Base-by-base conservation (phyloP, 1,140 invertebrate species). In the Caerostris extrusa region DNA sequence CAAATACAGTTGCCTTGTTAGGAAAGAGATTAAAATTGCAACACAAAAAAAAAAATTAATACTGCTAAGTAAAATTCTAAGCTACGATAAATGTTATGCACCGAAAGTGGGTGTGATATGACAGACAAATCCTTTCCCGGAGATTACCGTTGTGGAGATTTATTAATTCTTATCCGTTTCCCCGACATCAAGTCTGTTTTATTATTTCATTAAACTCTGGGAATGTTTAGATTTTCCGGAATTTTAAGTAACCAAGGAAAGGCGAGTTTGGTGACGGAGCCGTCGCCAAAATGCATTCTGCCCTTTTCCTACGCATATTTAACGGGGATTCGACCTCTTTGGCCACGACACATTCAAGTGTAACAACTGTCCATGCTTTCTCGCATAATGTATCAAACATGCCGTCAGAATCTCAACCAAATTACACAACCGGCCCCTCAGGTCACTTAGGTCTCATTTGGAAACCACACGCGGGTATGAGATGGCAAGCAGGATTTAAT, bases 221-320 rank as follows among this genome's bases (percentile, higher is more conserved):
- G 53, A 83, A 83, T 83, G 57, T 83, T 83, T 57, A 83, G 82
- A 83, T 83, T 57, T n/a, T 14, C n/a, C 3, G 82, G 82, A 83
- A 83, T 83, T 83, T 83, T 57, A 83, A 83, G 71, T 77, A 53
- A 19, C 71, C 34, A 19, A 77, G 34, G 34, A 34, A 34, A 77
- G 50, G 7, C 19, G 69, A 8, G 50, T 7, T 34, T 10, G 69
- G 50, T 50, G 71, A 77, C 71, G 34, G 34, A 5, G 19, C 3
- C 34, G 34, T 1, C 34, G 34, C 34, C 34, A 1, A 2, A 10
- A 81, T 10, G 8, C 71, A 34, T 53, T 53, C 71, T 19, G 10
- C 19, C n/a, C 50, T n/a, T 7, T 17, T 34, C 55, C 14, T 19
- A 83, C 57, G 82, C 82, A 83, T 83, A 83, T 58, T 83, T 83